Evolutionary conservation across 2,113 vertebrate genomes (phyloP).

Genomic region (Lepisosteus oculatus): DNA sequence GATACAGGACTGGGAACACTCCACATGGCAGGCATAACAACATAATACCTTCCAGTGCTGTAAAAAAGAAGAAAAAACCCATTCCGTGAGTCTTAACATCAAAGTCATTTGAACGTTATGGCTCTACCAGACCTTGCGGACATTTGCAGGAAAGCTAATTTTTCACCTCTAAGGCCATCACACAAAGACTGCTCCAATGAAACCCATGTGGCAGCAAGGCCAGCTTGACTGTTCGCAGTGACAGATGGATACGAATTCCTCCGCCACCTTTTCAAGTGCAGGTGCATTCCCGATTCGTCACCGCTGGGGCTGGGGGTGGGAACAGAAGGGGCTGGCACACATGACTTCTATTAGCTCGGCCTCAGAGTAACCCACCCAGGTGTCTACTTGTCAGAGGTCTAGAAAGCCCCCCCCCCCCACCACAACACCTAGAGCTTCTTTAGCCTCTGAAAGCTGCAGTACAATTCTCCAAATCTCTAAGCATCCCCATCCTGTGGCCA

Average conservation of each 20-base stretch:
- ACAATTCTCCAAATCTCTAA: conserved; percentile 23
- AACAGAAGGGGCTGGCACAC: conserved; percentile 10
- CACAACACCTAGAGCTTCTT: neutral
- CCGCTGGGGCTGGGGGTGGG: neutral
- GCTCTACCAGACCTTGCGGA: neutral
- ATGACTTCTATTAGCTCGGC: conserved; percentile 31
- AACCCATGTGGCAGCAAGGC: neutral
- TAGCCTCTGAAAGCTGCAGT: conserved; percentile 15
- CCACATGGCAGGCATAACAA: no score
- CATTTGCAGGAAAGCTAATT: neutral
- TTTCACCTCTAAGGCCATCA: neutral
- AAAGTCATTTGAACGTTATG: neutral
- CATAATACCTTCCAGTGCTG: no score
- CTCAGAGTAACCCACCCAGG: neutral
- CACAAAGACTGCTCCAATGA: neutral
- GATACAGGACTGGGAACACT: no score
- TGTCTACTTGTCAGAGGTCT: conserved; percentile 18
- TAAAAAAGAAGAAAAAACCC: no score
- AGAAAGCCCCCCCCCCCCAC: neutral
- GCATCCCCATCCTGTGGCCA: conserved; percentile 38
- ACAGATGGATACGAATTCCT: neutral
- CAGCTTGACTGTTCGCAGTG: neutral
- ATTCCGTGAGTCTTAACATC: neutral
- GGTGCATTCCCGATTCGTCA: conserved; percentile 1
- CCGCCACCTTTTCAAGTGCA: neutral